These are phyloP conservation scores for Noctuana brunneofusca DNA, from an alignment of 2,888 invertebrate species.

Conservation along the genomic window DNA sequence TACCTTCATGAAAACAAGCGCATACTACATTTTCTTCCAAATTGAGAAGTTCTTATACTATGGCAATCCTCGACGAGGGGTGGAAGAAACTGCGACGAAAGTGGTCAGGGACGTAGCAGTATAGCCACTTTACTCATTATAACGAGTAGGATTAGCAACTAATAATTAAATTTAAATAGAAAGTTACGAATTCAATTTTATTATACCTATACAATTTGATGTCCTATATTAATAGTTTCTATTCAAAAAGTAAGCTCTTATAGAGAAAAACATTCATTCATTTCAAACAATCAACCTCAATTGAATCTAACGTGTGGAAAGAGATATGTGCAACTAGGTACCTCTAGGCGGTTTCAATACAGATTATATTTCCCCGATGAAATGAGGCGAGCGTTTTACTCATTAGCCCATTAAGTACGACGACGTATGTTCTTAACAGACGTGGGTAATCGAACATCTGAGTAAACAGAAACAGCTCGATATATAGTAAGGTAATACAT, in stretches of 20 bases:
- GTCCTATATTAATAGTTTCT: too few species aligned
- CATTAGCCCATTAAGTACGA: constrained; percentile 25
- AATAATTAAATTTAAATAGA: too few species aligned
- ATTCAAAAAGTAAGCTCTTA: neutral
- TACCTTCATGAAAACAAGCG: neutral
- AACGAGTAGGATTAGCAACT: too few species aligned
- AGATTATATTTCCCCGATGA: constrained; percentile 28
- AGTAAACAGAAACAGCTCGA: constrained; percentile 28
- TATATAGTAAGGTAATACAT: neutral
- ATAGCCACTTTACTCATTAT: too few species aligned
- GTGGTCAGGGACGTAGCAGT: too few species aligned
- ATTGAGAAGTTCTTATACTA: too few species aligned
- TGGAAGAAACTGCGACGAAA: too few species aligned
- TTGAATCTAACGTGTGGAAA: constrained; percentile 21
- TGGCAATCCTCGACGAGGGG: too few species aligned
- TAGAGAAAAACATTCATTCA: constrained; percentile 8
- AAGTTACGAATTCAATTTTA: too few species aligned
- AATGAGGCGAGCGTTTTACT: constrained; percentile 25
- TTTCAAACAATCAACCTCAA: constrained; percentile 32
- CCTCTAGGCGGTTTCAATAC: constrained; percentile 23
- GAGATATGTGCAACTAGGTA: constrained; percentile 16
- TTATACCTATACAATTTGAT: too few species aligned
- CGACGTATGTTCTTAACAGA: constrained; percentile 16
- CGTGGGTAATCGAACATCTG: constrained; percentile 25
- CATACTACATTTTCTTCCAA: neutral